Evolutionary conservation across 2,888 invertebrate genomes (phyloP).

Genomic region (Corythucha ciliata): DNA sequence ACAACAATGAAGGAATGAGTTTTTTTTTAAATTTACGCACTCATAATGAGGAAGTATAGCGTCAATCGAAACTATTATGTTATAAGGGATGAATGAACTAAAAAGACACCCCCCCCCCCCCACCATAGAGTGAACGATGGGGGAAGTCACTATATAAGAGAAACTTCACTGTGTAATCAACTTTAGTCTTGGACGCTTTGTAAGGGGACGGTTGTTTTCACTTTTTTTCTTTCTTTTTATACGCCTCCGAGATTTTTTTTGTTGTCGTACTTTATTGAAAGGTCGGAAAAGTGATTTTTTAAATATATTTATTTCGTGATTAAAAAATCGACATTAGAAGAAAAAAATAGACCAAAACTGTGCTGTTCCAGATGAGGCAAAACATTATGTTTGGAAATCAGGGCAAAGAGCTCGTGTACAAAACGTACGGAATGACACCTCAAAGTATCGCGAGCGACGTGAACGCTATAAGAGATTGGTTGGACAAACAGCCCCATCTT

Average conservation of each 20-base stretch:
- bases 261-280: not conserved
- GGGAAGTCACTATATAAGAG: no score
- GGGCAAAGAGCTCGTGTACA: constrained; percentile 30
- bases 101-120: no score
- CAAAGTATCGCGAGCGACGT: constrained; percentile 31
- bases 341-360: no score
- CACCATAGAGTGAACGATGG: no score
- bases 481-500: constrained; percentile 37
- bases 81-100: no score
- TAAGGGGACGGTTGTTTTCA: not conserved
- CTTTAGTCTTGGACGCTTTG: not conserved
- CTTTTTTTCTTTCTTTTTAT: not conserved
- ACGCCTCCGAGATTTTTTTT: not conserved
- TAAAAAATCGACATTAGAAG: no score
- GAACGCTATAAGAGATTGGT: constrained; percentile 34
- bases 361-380: constrained; percentile 25
- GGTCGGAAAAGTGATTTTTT: not conserved
- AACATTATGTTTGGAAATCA: constrained; percentile 11
- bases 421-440: constrained; percentile 32
- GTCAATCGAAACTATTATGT: no score
- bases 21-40: no score
- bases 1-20: no score
- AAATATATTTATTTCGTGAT: not conserved
- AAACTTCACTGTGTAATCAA: no score
- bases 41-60: no score